Base-by-base conservation (phyloP, 2,888 invertebrate species). In the Eulithis testata region DNA sequence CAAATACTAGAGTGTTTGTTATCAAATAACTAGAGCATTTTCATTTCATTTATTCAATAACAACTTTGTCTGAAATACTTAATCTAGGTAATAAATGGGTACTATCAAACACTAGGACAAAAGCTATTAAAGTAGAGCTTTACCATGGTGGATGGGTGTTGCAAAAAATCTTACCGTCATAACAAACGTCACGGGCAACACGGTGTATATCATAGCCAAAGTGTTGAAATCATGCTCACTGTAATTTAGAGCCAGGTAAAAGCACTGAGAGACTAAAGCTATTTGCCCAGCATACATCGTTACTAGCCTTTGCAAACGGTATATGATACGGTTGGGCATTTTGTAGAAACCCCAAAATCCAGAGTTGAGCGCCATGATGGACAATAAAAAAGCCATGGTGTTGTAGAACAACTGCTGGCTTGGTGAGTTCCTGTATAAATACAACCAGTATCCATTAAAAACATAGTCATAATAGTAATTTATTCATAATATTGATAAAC, bases 361-460 rank as follows among this genome's bases (percentile, higher is more conserved):
- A 4, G 51, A 2, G 54, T 63, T 66, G 8, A 70, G 47, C 1
- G 54, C 51, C 4, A 44, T 14, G 4, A 64, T 12, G n/a, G 63
- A 31, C 37, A 67, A 12, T 11, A 59, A 11, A 11, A 66, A 61
- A 3, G 64, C 70, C 31, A 73, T 52, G 1, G 58, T 7, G 52
- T 63, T 68, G 65, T 74, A 73, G 49, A 69, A 73, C 2, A 50
- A 21, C 27, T 74, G 74, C 4, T 71, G 51, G 36, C 69, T 66
- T 7, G 74, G 74, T 14, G 65, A 68, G 1, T 65, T 65, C 31
- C 74, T 74, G 67, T 43, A n/a, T n/a, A 68, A 68, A 47, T 31
- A n/a, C n/a, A 31, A 31, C 3, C 31, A 31, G 31, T 31, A 31
- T 4, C 6, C 2, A 31, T 31, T 5, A 31, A n/a, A n/a, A n/a